A percentile compares a stretch with the other conserved stretches of the same genome.
These are phyloP conservation scores for Epirrhoe alternata DNA, from an alignment of 2,888 invertebrate species.

Conservation along the genomic window DNA sequence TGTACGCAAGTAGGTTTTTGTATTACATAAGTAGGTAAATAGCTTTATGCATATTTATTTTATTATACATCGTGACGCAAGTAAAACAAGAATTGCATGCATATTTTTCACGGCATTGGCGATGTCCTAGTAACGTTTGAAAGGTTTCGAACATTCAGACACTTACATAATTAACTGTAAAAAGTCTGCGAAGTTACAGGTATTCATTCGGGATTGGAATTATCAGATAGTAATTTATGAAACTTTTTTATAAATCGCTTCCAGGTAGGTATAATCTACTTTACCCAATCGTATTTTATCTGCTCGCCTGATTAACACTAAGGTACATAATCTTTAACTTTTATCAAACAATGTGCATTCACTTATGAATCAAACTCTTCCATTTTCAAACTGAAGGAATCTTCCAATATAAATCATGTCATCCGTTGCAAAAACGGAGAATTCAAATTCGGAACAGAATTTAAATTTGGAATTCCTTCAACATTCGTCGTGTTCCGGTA, in stretches of 20 bases:
- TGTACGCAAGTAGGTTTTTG: not conserved
- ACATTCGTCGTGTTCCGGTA: constrained; percentile 75
- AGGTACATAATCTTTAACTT: constrained; percentile 7
- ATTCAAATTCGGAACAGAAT: constrained; percentile 23
- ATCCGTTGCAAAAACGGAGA: constrained; percentile 23
- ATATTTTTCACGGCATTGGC: not conserved
- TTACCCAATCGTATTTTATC: constrained; percentile 5
- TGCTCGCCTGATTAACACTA: constrained; percentile 13
- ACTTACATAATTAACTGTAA: too few relatives aligned
- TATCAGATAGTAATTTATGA: not conserved
- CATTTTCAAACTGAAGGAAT: constrained; percentile 15
- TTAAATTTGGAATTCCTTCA: constrained; percentile 50
- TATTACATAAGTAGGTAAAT: not conserved
- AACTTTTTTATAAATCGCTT: not conserved
- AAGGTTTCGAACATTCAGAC: too few relatives aligned
- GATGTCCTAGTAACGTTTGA: not conserved
- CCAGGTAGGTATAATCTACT: not conserved
- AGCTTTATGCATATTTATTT: not conserved
- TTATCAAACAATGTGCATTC: constrained; percentile 14
- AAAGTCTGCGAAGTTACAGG: not conserved
- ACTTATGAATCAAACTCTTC: constrained; percentile 3
- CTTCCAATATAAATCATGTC: constrained; percentile 18
- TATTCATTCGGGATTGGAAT: too few relatives aligned
- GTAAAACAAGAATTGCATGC: not conserved
- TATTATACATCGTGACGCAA: not conserved